Conservation (phyloP, 2,888 invertebrate genomes). For the Elaeidobius kamerunicus region DNA sequence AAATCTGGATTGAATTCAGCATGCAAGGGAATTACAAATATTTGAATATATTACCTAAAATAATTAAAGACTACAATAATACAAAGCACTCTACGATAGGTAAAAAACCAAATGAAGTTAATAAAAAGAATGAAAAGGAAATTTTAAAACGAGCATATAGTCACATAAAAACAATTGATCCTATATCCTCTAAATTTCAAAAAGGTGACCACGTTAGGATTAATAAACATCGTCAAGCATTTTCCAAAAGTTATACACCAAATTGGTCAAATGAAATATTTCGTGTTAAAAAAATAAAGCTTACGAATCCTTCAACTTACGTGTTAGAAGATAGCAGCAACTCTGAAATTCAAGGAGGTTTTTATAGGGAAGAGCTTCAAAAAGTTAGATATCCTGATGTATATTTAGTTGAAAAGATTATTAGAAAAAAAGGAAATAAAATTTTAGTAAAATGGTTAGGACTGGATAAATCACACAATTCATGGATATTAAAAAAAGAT, state of each 20-base stretch:
- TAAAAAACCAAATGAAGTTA: neutral
- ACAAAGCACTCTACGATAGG: neutral
- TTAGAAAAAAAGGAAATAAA: slow-evolving; percentile 5
- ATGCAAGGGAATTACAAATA: neutral
- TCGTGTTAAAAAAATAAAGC: neutral
- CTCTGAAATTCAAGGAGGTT: slow-evolving; percentile 4
- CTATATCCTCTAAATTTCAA: neutral
- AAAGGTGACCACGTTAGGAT: neutral
- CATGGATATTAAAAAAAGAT: neutral
- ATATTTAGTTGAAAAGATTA: slow-evolving; percentile 7
- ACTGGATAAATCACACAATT: neutral
- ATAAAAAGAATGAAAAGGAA: neutral
- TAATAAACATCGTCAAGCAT: neutral
- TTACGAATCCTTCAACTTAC: slow-evolving; percentile 16
- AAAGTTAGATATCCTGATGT: slow-evolving; percentile 9
- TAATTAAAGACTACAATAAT: neutral
- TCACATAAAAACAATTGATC: neutral
- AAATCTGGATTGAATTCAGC: neutral
- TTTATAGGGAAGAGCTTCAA: slow-evolving; percentile 11
- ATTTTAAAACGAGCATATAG: neutral
- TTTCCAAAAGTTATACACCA: neutral
- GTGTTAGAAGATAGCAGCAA: slow-evolving; percentile 1
- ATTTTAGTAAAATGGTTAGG: slow-evolving; percentile 3
- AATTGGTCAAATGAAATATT: slow-evolving; percentile 2
- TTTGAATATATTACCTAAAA: neutral